phyloP scores from a whole-genome alignment of 2,113 vertebrate species.

The Eulemur rufifrons region DNA sequence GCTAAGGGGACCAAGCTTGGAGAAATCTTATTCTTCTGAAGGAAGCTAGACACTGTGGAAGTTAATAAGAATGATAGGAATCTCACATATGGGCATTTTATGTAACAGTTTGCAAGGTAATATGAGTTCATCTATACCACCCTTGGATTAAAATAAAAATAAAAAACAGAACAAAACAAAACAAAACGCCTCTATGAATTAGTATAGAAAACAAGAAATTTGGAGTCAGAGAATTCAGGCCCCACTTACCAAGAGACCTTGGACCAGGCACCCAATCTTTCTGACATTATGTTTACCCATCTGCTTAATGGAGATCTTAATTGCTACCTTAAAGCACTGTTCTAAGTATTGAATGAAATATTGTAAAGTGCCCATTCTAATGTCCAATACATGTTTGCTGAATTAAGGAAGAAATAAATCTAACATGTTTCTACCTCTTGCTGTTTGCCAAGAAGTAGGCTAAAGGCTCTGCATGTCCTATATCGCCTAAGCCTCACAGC shows the following conservation, averaged over 20 bases:
- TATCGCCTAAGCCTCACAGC: neutral
- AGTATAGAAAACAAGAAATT: neutral
- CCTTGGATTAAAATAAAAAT: neutral
- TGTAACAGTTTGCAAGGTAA: neutral
- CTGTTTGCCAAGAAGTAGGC: neutral
- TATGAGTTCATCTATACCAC: neutral
- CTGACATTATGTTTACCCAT: neutral
- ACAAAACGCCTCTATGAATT: neutral
- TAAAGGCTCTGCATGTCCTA: fast-evolving
- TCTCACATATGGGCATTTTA: neutral
- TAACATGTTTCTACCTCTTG: neutral
- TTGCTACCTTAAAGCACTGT: neutral
- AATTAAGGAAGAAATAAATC: neutral
- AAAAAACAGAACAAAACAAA: neutral
- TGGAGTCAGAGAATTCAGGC: neutral
- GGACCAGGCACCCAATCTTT: neutral
- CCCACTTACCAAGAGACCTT: neutral
- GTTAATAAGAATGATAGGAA: neutral
- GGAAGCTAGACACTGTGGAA: neutral
- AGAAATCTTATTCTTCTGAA: neutral
- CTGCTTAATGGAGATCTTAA: neutral
- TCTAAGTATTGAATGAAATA: neutral
- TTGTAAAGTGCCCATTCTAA: neutral
- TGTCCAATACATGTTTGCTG: neutral
- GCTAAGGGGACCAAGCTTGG: neutral